phyloP scores from a whole-genome alignment of 2,888 invertebrate species.

The Autographa gamma region DNA sequence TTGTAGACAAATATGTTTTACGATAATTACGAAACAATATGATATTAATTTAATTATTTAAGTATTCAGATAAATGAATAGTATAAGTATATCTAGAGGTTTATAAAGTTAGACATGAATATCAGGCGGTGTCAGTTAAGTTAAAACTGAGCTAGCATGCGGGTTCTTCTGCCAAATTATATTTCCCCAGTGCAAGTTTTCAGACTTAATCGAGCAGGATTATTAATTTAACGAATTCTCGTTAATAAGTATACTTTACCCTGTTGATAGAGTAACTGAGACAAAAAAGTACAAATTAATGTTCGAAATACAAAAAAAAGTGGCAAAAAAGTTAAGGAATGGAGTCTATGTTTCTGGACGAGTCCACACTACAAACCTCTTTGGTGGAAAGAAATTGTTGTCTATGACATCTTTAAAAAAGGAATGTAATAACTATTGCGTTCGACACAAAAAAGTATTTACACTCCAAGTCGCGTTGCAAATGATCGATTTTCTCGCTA shows the following conservation, averaged over 20 bases:
- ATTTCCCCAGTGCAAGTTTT: not conserved
- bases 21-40: not conserved
- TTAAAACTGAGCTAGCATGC: not conserved
- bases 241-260: not conserved
- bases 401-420: not conserved
- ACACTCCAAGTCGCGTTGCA: not conserved
- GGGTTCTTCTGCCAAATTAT: not conserved
- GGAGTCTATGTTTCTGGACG: no score
- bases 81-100: no score
- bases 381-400: not conserved
- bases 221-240: no score
- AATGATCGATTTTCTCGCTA: slow-evolving; percentile 1
- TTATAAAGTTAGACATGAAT: not conserved
- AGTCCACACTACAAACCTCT: not conserved
- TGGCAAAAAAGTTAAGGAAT: not conserved
- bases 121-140: not conserved
- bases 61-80: no score
- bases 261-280: not conserved
- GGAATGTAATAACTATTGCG: not conserved
- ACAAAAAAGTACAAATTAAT: not conserved
- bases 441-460: not conserved
- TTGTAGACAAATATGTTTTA: not conserved
- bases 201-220: not conserved
- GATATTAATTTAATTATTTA: slow-evolving; percentile 1
- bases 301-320: not conserved